Conservation (phyloP, 2,797 vertebrate genomes). For the Balearica regulorum region DNA sequence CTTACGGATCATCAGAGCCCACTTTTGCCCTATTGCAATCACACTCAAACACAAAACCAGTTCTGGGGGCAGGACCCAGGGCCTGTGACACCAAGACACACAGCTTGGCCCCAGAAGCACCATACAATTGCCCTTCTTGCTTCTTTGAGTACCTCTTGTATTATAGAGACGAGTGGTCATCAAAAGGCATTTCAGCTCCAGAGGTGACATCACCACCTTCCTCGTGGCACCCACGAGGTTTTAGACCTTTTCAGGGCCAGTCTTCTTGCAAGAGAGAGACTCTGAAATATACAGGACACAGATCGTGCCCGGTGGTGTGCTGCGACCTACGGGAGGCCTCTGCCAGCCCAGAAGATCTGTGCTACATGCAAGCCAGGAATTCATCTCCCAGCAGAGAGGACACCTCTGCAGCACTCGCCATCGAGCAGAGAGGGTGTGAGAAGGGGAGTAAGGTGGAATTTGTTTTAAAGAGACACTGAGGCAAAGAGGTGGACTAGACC, state of each 20-base stretch:
- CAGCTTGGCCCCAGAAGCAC: background rate
- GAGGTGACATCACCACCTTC: background rate
- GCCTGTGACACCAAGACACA: background rate
- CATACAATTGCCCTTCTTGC: background rate
- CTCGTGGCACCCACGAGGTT: background rate
- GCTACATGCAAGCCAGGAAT: background rate
- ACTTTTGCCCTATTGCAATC: background rate
- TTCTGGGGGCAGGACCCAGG: background rate
- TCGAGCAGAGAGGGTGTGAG: background rate
- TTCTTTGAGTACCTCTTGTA: background rate
- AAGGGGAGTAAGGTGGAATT: background rate
- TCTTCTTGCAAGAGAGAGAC: background rate
- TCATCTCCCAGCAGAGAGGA: background rate
- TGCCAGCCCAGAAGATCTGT: background rate
- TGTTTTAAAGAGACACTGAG: background rate
- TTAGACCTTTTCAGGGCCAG: background rate
- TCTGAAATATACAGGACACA: background rate
- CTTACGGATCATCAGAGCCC: background rate
- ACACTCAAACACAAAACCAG: background rate
- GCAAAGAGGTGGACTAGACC: background rate
- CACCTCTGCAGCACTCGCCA: background rate
- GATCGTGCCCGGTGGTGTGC: background rate
- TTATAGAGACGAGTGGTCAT: background rate
- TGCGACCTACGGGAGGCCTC: background rate
- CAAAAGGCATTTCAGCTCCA: background rate